Evolutionary conservation across 2,113 vertebrate genomes (phyloP).

Genomic region (Hyperoodon ampullatus): DNA sequence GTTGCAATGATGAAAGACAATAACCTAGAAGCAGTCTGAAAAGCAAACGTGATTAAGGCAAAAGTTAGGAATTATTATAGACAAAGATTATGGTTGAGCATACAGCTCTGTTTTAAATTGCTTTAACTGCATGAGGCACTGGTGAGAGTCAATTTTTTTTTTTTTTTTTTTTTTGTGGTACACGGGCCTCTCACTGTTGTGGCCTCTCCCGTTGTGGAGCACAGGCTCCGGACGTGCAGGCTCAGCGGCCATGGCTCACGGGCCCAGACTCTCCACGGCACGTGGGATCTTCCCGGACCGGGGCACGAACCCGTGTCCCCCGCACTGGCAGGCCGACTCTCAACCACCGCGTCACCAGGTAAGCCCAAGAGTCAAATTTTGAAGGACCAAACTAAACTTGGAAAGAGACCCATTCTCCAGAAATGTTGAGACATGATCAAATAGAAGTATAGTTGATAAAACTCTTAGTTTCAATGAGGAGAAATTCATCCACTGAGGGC

Average conservation of each 20-base stretch:
- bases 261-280: too few relatives aligned
- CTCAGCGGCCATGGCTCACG: too few relatives aligned
- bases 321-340: too few relatives aligned
- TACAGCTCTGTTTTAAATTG: not conserved
- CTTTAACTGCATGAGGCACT: not conserved
- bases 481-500: not conserved
- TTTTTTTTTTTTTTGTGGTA: not conserved
- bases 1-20: not conserved
- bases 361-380: not conserved
- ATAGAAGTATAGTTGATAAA: not conserved
- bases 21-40: not conserved
- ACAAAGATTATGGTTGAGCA: not conserved
- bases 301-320: too few relatives aligned
- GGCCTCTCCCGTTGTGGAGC: too few relatives aligned
- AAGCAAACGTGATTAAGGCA: not conserved
- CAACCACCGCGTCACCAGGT: too few relatives aligned
- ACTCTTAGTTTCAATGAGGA: not conserved
- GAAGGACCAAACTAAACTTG: not conserved
- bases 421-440: not conserved
- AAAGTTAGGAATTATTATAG: not conserved
- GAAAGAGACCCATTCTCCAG: not conserved
- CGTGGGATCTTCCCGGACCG: too few relatives aligned
- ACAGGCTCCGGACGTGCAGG: too few relatives aligned
- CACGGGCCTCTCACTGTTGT: too few relatives aligned
- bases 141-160: not conserved